A percentile compares a stretch with the other conserved stretches of the same genome.
Conservation (phyloP, 2,113 vertebrate species). For the Hemiscyllium ocellatum region DNA sequence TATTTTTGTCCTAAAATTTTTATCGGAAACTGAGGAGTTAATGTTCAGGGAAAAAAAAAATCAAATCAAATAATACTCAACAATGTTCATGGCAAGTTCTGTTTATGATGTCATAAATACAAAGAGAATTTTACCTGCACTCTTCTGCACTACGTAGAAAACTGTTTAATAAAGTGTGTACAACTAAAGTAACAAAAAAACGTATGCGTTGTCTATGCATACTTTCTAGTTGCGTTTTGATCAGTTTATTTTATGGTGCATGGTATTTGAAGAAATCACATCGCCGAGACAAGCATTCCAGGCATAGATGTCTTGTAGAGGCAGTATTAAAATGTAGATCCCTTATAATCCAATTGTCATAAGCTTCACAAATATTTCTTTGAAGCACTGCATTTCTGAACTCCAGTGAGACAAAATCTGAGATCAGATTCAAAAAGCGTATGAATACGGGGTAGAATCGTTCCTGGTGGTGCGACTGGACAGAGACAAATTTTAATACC, state of each 20-base stretch:
- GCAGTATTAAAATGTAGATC: conserved; percentile 12
- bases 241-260: neutral
- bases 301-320: neutral
- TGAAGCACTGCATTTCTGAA: conserved; percentile 33
- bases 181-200: neutral
- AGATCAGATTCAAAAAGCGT: conserved; percentile 6
- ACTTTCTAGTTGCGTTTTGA: neutral
- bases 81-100: neutral
- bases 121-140: neutral
- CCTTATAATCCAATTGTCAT: conserved; percentile 37
- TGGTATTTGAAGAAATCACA: neutral
- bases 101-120: neutral
- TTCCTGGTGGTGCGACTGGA: neutral
- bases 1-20: neutral
- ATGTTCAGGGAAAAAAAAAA: neutral
- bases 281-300: conserved; percentile 14
- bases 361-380: conserved; percentile 37
- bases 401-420: conserved; percentile 30
- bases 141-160: neutral
- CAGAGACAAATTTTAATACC: neutral
- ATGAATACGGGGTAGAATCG: neutral
- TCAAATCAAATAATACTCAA: neutral
- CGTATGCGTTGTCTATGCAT: neutral
- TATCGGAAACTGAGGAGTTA: neutral
- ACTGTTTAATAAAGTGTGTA: neutral